These are phyloP conservation scores for Cuniculus paca DNA, from an alignment of 2,797 vertebrate species.

Conservation along the genomic window DNA sequence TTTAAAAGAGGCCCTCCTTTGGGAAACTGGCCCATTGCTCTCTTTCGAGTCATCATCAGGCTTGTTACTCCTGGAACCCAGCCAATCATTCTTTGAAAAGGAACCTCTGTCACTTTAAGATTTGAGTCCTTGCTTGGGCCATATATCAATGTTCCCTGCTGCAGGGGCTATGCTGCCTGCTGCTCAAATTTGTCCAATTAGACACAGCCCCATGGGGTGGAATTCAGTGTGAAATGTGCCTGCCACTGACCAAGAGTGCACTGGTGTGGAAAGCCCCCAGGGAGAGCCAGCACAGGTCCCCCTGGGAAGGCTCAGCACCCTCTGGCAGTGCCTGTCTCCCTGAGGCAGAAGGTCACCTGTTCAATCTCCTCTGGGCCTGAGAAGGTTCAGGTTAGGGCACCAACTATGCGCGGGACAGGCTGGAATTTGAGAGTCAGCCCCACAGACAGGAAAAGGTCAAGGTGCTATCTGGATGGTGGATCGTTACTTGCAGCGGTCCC, in stretches of 20 bases:
- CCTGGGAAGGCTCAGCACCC: background rate
- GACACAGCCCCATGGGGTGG: constrained; percentile 92
- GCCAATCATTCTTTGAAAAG: constrained; percentile 70
- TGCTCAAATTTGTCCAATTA: constrained; percentile 99
- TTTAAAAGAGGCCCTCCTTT: constrained; percentile 21
- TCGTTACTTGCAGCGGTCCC: background rate
- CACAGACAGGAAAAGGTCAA: background rate
- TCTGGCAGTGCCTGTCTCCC: background rate
- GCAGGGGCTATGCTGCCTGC: constrained; percentile 92
- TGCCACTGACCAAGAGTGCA: constrained; percentile 93
- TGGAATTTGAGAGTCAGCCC: background rate
- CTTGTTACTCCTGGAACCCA: constrained; percentile 36
- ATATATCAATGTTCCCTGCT: constrained; percentile 92
- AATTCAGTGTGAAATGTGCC: constrained; percentile 94
- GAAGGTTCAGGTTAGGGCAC: background rate
- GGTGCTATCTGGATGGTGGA: accelerated
- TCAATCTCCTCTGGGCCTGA: background rate
- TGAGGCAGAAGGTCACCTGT: background rate
- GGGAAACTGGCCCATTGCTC: background rate
- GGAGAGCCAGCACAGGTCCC: background rate
- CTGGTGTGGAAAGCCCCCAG: constrained; percentile 87
- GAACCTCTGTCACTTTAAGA: constrained; percentile 84
- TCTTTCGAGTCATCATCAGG: background rate
- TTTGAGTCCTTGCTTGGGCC: constrained; percentile 78
- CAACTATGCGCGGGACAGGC: background rate